phyloP scores from a whole-genome alignment of 1,140 invertebrate species.

The Gerris buenoi region DNA sequence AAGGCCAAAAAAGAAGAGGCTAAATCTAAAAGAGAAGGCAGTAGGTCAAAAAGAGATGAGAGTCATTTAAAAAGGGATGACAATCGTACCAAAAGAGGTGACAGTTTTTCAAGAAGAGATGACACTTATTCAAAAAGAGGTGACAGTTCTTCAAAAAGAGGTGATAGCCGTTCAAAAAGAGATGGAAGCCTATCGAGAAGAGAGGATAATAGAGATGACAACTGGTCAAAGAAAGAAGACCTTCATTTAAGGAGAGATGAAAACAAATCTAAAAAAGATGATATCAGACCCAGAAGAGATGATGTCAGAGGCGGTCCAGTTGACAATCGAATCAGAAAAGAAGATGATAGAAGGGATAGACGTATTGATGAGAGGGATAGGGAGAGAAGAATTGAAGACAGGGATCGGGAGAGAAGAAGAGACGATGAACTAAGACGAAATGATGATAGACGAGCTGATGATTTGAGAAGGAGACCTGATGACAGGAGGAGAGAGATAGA shows the following conservation, averaged over 20 bases:
- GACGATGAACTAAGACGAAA: conserved; percentile 6
- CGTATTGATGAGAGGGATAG: background rate
- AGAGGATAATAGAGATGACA: conserved; percentile 1
- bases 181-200: conserved; percentile 2
- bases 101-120: too few species aligned
- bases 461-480: conserved; percentile 1
- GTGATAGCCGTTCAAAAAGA: too few species aligned
- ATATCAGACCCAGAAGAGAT: conserved; percentile 2
- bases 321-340: background rate
- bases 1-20: conserved; percentile 6
- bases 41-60: background rate
- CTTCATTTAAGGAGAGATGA: background rate
- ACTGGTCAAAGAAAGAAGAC: conserved; percentile 5
- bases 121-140: too few species aligned
- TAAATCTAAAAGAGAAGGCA: conserved; percentile 1
- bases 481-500: conserved; percentile 23
- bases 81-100: too few species aligned
- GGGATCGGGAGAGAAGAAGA: conserved; percentile 2
- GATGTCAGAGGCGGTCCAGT: too few species aligned
- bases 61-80: conserved; percentile 1
- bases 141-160: too few species aligned
- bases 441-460: conserved; percentile 5
- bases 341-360: background rate
- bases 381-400: conserved; percentile 9
- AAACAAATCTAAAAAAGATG: conserved; percentile 2